Evolutionary conservation across 2,888 invertebrate species (phyloP).

Genomic region (Lacanobia oleracea): DNA sequence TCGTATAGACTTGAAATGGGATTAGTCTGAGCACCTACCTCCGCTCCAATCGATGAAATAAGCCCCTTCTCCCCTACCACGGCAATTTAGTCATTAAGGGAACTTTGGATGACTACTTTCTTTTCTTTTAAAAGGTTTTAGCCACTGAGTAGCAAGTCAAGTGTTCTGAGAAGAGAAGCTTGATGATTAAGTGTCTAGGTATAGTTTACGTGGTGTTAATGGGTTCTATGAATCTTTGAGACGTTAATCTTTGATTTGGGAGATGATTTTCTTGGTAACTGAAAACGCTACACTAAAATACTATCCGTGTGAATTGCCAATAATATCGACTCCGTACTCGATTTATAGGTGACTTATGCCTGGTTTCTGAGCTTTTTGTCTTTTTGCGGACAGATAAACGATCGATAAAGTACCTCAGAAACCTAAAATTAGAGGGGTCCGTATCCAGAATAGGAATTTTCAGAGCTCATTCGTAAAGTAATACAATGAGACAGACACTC

Average conservation of each 20-base stretch:
- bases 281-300: background rate
- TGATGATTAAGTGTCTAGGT: conserved; percentile 4
- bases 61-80: conserved; percentile 53
- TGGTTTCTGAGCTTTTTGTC: too few species aligned
- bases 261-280: background rate
- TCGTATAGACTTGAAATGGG: conserved; percentile 57
- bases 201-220: conserved; percentile 16
- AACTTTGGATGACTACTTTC: conserved; percentile 19
- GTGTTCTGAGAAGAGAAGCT: conserved; percentile 11
- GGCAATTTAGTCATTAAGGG: conserved; percentile 36
- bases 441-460: background rate
- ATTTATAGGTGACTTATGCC: background rate
- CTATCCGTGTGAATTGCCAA: too few species aligned
- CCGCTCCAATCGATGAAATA: conserved; percentile 55
- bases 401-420: too few species aligned
- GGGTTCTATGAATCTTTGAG: conserved; percentile 6
- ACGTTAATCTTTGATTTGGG: background rate
- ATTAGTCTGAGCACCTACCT: conserved; percentile 60
- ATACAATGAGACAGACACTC: conserved; percentile 2
- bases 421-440: background rate
- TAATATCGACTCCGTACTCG: background rate
- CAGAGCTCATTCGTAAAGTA: background rate
- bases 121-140: conserved; percentile 38
- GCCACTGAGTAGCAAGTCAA: conserved; percentile 10
- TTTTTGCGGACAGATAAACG: too few species aligned